Conservation (phyloP, 2,888 invertebrate genomes). For the Apocheima hispidaria region DNA sequence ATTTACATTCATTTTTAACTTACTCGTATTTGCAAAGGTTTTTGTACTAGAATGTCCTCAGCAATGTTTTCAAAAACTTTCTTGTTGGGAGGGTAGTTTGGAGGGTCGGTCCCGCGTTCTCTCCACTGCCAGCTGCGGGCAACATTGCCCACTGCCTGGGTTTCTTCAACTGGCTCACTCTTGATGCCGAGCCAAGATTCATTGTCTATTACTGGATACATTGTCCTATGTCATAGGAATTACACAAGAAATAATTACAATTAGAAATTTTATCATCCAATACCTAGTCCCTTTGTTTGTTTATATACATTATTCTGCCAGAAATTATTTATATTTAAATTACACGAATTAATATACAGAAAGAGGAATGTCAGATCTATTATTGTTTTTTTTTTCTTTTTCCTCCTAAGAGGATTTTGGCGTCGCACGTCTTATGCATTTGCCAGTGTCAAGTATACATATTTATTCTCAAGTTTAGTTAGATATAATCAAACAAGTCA, state of each 20-base stretch:
- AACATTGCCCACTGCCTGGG: slow-evolving; percentile 70
- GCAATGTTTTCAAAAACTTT: slow-evolving; percentile 87
- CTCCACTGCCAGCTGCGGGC: slow-evolving; percentile 81
- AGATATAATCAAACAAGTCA: no score
- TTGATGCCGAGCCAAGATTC: slow-evolving; percentile 74
- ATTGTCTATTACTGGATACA: slow-evolving; percentile 77
- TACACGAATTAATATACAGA: no score
- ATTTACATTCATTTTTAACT: slow-evolving; percentile 46
- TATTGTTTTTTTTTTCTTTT: no score
- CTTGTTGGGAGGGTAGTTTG: slow-evolving; percentile 73
- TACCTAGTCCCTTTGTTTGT: neutral
- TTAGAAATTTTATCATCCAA: neutral
- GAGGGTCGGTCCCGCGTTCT: slow-evolving; percentile 74
- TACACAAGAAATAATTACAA: neutral
- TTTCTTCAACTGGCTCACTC: slow-evolving; percentile 71
- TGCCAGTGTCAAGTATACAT: no score
- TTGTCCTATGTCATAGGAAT: slow-evolving; percentile 42
- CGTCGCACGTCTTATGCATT: no score
- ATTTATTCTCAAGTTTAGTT: no score
- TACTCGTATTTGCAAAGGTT: slow-evolving; percentile 87
- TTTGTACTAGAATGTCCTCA: slow-evolving; percentile 88
- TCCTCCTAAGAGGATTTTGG: no score
- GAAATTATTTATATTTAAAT: no score
- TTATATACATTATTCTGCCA: no score
- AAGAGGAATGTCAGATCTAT: no score